Percentiles rank a stretch among this genome's conserved stretches.
Conservation (phyloP, 2,888 invertebrate species). For the Resseliella maxima region DNA sequence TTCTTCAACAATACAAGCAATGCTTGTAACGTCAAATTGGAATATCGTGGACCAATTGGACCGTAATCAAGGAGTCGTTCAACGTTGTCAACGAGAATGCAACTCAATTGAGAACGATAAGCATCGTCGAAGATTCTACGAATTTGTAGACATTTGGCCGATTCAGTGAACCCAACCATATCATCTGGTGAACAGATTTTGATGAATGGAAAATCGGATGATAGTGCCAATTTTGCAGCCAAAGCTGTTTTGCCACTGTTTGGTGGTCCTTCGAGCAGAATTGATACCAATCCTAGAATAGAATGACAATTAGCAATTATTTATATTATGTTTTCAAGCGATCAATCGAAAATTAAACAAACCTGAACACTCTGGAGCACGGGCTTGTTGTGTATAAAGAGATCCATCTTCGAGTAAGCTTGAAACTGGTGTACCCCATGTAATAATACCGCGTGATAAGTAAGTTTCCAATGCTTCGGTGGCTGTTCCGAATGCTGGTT, state of each 20-base stretch:
- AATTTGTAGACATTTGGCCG: constrained; percentile 93
- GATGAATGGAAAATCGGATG: constrained; percentile 98
- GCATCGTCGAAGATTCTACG: constrained; percentile 99
- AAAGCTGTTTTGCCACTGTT: constrained; percentile 97
- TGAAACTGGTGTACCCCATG: constrained; percentile 91
- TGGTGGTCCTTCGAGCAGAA: constrained; percentile 93
- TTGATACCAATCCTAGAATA: constrained; percentile 80
- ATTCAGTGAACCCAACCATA: constrained; percentile 96
- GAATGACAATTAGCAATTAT: constrained; percentile 44
- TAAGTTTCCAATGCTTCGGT: constrained; percentile 90
- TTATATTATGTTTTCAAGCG: constrained; percentile 62
- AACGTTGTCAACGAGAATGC: constrained; percentile 97
- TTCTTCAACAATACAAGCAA: constrained; percentile 93
- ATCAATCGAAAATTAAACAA: background rate
- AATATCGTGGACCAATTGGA: constrained; percentile 97
- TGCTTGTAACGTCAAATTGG: constrained; percentile 96
- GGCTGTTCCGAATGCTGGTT: constrained; percentile 95
- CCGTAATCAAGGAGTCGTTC: constrained; percentile 97
- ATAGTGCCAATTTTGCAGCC: constrained; percentile 95
- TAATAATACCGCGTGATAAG: constrained; percentile 87
- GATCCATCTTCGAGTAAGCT: constrained; percentile 92
- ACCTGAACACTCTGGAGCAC: constrained; percentile 76
- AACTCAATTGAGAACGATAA: constrained; percentile 94
- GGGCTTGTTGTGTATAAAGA: constrained; percentile 88
- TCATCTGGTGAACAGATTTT: constrained; percentile 96